Percentiles rank a stretch among this genome's conserved stretches.
Conservation (phyloP, 1,140 invertebrate genomes). For the Tetragonula clypearis region DNA sequence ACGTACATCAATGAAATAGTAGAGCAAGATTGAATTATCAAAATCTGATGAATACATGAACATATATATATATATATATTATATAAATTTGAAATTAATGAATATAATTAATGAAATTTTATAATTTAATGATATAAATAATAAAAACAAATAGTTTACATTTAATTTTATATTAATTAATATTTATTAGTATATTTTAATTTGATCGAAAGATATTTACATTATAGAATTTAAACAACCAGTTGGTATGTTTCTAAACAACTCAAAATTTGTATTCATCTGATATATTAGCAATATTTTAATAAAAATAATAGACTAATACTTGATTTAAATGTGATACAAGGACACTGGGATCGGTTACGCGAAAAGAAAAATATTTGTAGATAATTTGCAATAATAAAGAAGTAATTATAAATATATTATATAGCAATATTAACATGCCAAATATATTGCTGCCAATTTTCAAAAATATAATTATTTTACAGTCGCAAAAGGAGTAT, state of each 20-base stretch:
- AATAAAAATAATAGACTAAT: slow-evolving; percentile 16
- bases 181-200: background rate
- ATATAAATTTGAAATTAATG: too few relatives aligned
- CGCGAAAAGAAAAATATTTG: slow-evolving; percentile 43
- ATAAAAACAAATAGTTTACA: background rate
- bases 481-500: background rate
- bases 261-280: background rate
- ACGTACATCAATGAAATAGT: too few relatives aligned
- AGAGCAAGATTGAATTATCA: too few relatives aligned
- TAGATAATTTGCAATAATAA: slow-evolving; percentile 66
- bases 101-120: too few relatives aligned
- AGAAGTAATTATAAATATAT: slow-evolving; percentile 56
- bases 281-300: background rate
- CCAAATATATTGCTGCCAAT: slow-evolving; percentile 35
- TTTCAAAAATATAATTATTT: slow-evolving; percentile 18
- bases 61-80: too few relatives aligned
- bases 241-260: background rate
- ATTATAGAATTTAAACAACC: slow-evolving; percentile 7
- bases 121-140: background rate
- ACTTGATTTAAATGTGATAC: slow-evolving; percentile 11
- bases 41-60: too few relatives aligned
- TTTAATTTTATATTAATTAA: background rate
- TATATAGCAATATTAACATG: slow-evolving; percentile 37
- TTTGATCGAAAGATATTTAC: slow-evolving; percentile 10
- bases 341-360: slow-evolving; percentile 52